These are phyloP conservation scores for Lycophotia porphyrea DNA, from an alignment of 2,888 invertebrate species.

Conservation along the genomic window DNA sequence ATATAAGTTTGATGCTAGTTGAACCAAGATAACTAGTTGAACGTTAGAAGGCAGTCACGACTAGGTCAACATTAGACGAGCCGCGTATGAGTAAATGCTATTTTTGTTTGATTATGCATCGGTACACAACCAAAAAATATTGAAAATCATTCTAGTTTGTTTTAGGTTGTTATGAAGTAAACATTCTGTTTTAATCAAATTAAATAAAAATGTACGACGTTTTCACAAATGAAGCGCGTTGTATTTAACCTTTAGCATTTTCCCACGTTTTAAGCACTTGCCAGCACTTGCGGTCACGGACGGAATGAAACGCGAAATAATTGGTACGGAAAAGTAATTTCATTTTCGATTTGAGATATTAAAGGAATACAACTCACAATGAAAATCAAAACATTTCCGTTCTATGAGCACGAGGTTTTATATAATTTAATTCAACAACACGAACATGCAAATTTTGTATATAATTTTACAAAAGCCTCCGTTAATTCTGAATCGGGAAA, in stretches of 20 bases:
- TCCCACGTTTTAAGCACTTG: conserved; percentile 13
- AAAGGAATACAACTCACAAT: neutral
- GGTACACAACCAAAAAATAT: neutral
- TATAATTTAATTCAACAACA: conserved; percentile 55
- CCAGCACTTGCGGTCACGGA: conserved; percentile 10
- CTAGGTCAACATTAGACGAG: neutral
- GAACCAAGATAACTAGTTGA: neutral
- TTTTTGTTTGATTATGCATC: neutral
- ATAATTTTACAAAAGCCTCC: conserved; percentile 36
- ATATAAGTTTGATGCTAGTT: neutral
- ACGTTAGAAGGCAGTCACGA: too few relatives aligned
- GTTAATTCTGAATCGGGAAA: conserved; percentile 43
- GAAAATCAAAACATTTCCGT: conserved; percentile 4
- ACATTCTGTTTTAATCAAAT: neutral
- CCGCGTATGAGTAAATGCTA: neutral
- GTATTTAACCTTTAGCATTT: conserved; percentile 17
- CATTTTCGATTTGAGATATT: conserved; percentile 15
- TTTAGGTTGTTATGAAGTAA: neutral
- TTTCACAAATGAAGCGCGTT: conserved; percentile 9
- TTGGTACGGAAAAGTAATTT: conserved; percentile 9
- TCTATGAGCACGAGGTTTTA: conserved; percentile 15
- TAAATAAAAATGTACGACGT: neutral
- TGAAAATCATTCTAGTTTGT: neutral
- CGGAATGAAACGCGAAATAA: conserved; percentile 27
- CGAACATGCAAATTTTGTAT: conserved; percentile 53